These are phyloP conservation scores for Hemaris fuciformis DNA, from an alignment of 2,888 invertebrate species.

Conservation along the genomic window DNA sequence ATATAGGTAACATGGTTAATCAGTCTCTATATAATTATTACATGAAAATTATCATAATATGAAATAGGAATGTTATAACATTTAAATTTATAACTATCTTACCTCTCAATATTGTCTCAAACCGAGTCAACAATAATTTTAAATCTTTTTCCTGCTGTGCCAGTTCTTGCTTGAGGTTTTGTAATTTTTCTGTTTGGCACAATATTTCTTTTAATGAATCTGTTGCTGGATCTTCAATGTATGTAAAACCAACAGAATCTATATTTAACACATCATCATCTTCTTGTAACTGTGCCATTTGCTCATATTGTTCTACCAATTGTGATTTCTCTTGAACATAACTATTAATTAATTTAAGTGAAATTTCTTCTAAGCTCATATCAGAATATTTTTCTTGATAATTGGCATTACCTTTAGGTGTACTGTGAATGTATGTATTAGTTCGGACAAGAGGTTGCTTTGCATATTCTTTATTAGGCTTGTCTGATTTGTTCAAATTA, in stretches of 20 bases:
- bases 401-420: constrained; percentile 82
- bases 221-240: constrained; percentile 81
- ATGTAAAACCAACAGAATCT: constrained; percentile 83
- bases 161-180: constrained; percentile 82
- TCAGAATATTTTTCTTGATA: constrained; percentile 79
- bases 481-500: constrained; percentile 62
- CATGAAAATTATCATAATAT: too few species aligned
- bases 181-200: constrained; percentile 83
- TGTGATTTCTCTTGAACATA: constrained; percentile 86
- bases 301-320: constrained; percentile 84
- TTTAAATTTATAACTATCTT: constrained; percentile 15
- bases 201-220: constrained; percentile 85
- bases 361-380: constrained; percentile 89
- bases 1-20: too few species aligned
- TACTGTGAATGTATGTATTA: constrained; percentile 86
- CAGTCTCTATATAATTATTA: too few species aligned
- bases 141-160: constrained; percentile 84
- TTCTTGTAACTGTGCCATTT: constrained; percentile 84
- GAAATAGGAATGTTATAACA: too few species aligned
- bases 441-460: constrained; percentile 65
- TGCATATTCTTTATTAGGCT: constrained; percentile 42
- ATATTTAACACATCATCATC: constrained; percentile 78
- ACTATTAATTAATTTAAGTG: constrained; percentile 85
- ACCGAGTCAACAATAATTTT: constrained; percentile 64
- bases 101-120: constrained; percentile 64